These are phyloP conservation scores for Brachyopa scutellaris DNA, from an alignment of 2,888 invertebrate genomes.

Conservation along the genomic window DNA sequence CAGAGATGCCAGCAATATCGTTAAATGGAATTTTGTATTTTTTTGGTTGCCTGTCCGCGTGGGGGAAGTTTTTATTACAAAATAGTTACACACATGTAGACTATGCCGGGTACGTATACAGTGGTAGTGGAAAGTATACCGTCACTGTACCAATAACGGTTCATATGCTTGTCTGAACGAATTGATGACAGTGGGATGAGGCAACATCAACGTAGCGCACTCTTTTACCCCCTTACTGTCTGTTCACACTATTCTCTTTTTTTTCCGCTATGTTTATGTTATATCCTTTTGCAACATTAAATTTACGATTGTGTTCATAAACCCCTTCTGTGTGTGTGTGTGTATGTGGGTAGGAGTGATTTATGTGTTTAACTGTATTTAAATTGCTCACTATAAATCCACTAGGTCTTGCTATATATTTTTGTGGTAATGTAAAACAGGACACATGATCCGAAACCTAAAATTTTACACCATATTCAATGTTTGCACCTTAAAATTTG, in stretches of 20 bases:
- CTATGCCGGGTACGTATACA: background rate
- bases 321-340: slow-evolving; percentile 37
- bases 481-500: slow-evolving; percentile 7
- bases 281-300: slow-evolving; percentile 37
- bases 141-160: too few relatives aligned
- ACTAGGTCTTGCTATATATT: slow-evolving; percentile 45
- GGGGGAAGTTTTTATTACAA: slow-evolving; percentile 33
- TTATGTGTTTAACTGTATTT: slow-evolving; percentile 68
- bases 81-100: slow-evolving; percentile 26
- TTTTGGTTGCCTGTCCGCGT: slow-evolving; percentile 4
- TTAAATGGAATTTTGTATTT: slow-evolving; percentile 12
- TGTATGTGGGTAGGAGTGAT: slow-evolving; percentile 57
- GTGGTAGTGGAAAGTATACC: too few relatives aligned
- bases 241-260: slow-evolving; percentile 35
- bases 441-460: slow-evolving; percentile 18
- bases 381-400: slow-evolving; percentile 67
- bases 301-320: slow-evolving; percentile 64
- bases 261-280: slow-evolving; percentile 5
- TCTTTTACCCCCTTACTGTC: background rate
- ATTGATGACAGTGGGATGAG: slow-evolving; percentile 41
- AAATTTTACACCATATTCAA: slow-evolving; percentile 10
- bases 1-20: slow-evolving; percentile 20
- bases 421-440: slow-evolving; percentile 36
- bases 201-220: background rate
- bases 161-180: background rate